phyloP scores from a whole-genome alignment of 2,888 invertebrate genomes.

The Bembecia ichneumoniformis region DNA sequence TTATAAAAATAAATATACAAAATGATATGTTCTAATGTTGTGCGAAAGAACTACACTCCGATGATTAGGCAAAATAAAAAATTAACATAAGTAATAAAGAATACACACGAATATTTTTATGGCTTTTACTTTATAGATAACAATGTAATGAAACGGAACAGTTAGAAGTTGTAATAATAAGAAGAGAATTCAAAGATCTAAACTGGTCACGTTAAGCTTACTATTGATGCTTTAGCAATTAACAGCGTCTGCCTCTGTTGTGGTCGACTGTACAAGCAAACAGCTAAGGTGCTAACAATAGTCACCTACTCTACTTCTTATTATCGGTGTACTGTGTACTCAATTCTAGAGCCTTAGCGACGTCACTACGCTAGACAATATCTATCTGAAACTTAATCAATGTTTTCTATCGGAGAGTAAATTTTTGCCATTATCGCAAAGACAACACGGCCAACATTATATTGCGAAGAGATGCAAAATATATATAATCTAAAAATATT shows the following conservation, averaged over 20 bases:
- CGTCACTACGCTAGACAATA: neutral
- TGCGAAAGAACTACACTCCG: too few relatives aligned
- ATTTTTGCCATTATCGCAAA: neutral
- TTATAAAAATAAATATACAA: too few relatives aligned
- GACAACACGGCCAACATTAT: neutral
- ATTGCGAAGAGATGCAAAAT: constrained; percentile 15
- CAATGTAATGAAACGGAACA: constrained; percentile 54
- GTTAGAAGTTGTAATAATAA: constrained; percentile 58
- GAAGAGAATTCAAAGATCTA: constrained; percentile 63
- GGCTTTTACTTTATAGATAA: neutral
- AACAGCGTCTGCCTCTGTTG: constrained; percentile 7
- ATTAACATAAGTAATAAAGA: neutral
- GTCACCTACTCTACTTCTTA: neutral
- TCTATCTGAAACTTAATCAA: too few relatives aligned
- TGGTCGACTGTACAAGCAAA: neutral
- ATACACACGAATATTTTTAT: neutral
- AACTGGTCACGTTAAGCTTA: constrained; percentile 67
- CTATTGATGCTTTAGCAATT: constrained; percentile 55
- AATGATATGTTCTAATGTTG: too few relatives aligned
- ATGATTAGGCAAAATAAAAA: too few relatives aligned
- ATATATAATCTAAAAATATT: constrained; percentile 8
- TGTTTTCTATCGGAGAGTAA: too few relatives aligned
- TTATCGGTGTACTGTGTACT: neutral
- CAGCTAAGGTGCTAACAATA: neutral
- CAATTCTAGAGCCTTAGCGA: neutral